These are phyloP conservation scores for Otis tarda DNA, from an alignment of 2,113 vertebrate genomes.

Conservation along the genomic window DNA sequence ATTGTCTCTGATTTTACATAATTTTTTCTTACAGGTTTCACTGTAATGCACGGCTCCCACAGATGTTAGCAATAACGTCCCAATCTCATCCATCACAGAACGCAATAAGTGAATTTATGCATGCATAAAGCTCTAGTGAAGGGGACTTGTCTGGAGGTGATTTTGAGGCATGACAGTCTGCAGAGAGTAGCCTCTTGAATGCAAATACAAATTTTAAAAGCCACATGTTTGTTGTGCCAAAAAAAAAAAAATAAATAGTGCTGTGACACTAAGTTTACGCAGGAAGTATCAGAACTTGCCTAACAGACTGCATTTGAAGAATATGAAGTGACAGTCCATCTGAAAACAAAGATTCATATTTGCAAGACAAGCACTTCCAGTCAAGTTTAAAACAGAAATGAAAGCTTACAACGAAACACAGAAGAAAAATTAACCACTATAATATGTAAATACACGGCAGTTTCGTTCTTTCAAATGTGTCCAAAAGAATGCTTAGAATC, in stretches of 20 bases:
- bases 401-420: neutral
- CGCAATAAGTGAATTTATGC: neutral
- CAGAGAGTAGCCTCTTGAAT: neutral
- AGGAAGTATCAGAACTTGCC: neutral
- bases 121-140: neutral
- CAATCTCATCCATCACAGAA: neutral
- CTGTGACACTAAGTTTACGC: neutral
- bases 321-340: neutral
- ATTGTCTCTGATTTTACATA: neutral
- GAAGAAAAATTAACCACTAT: neutral
- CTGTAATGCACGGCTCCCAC: neutral
- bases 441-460: rapidly evolving
- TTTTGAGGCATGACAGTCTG: neutral
- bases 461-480: neutral
- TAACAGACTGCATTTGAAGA: neutral
- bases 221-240: neutral
- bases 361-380: neutral
- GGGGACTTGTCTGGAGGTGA: neutral
- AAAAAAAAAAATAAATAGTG: too few species aligned
- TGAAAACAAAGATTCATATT: neutral
- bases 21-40: neutral
- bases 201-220: neutral
- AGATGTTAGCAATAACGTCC: neutral
- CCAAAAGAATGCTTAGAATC: neutral
- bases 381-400: neutral